Base-by-base conservation (phyloP, 2,113 vertebrate species). In the Pelmatolapia mariae region DNA sequence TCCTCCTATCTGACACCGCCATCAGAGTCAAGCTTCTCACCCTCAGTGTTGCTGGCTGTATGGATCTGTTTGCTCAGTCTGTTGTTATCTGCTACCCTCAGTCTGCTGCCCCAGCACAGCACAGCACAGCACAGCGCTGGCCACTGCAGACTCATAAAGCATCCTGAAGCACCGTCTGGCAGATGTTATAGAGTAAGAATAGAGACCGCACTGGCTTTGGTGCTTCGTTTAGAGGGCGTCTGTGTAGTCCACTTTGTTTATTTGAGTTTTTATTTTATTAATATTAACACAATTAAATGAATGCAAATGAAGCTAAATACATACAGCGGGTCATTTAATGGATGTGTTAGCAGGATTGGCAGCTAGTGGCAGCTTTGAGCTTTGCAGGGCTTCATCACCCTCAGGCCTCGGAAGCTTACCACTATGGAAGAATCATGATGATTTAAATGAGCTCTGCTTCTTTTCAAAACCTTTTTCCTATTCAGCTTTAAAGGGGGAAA, bases 111-210 rank as follows among this genome's bases (percentile, higher is more conserved):
- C 2, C 8, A 53, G 47, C 4, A 0, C 16, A 13, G 54, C 4
- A 0, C n/a, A 13, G n/a, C 1, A 0, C 36, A 38, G 19, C 4
- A 0, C 50, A 19, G 19, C 3, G 0, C 53, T 22, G 19, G 19
- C 5, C 52, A 22, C 19, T 53, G 52, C 52, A 22, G 52, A 54
- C n/a, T 22, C 52, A 54, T 2, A 54, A 6, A 54, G 10, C 10
- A 22, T 22, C n/a, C 52, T 54, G 10, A 22, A 53, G n/a, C 52
- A 22, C 10, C 10, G 5, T 53, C 52, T 53, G 10, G n/a, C 52
- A 53, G 10, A 22, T 53, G 52, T 53, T 53, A 59, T 10, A 18
- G 8, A 61, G n/a, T n/a, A n/a, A n/a, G n/a, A 61, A 61, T 33
- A 33, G 29, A 61, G 57, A 7, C 29, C 5, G 2, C 29, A 61